Evolutionary conservation across 2,797 vertebrate genomes (phyloP), one percentile per base, ranked within the genome.

Genomic region (Tangara arthus): DNA sequence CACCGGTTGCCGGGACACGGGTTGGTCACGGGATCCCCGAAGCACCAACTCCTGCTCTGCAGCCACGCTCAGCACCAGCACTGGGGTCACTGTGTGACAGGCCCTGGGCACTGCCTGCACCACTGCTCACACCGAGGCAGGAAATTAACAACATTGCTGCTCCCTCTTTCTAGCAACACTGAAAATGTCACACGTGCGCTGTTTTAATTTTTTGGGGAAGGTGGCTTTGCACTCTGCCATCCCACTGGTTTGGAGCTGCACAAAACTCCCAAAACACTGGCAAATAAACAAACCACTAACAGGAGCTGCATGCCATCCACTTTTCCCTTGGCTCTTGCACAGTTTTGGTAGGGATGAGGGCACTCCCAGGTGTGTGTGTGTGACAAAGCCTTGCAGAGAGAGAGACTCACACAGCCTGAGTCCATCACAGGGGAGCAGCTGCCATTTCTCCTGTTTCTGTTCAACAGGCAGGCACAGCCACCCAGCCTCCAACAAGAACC

Each of bases 361-460:
- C 46, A 42, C 47, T 69, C 72, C n/a, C 47, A 24, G 71, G n/a
- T n/a, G 18, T 22, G 35, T 6, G 61, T 11, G 20, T 11, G 27
- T 2, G 49, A 82, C 55, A 64, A 72, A 28, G 61, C 68, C 75
- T 28, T 20, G 68, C 89, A 81, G 9, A 57, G 53, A 94, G 37
- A 19, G 87, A 92, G 79, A 80, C 91, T 93, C 66, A 82, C 69
- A 80, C 64, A 89, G 61, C 59, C 73, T 9, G 83, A 94, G 81
- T 53, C 72, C 86, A 79, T 84, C 83, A 64, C 78, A 86, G 11
- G 42, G 75, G 75, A 87, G 63, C 5, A 53, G 92, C 90, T 89
- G 83, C 92, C 89, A 61, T 71, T 78, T 82, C 94, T 92, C 49
- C 83, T 14, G 37, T 39, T 86, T 69, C 81, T 69, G 42, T 30